Evolutionary conservation across 2,113 vertebrate genomes (phyloP).

Genomic region (Galemys pyrenaicus): DNA sequence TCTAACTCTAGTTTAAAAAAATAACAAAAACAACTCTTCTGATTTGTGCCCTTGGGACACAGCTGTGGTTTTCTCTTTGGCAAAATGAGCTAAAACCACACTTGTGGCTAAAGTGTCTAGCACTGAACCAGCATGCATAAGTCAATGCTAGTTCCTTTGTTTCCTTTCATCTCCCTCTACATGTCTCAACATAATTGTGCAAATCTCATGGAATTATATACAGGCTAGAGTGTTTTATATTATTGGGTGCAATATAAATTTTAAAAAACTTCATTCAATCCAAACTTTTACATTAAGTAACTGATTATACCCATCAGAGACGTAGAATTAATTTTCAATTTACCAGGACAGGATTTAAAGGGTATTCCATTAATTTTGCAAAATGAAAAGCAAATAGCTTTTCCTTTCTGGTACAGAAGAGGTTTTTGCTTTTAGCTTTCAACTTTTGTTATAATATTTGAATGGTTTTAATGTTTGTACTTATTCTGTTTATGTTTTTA

Average conservation of each 20-base stretch:
- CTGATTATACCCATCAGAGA: background rate
- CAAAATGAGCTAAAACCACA: background rate
- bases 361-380: conserved; percentile 55
- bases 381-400: conserved; percentile 53
- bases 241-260: background rate
- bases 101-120: fast-evolving
- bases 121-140: fast-evolving
- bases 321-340: conserved; percentile 60
- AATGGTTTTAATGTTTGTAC: background rate
- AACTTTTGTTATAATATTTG: conserved; percentile 12
- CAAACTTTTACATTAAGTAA: conserved; percentile 62
- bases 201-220: background rate
- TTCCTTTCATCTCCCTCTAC: background rate
- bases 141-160: fast-evolving
- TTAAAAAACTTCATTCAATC: background rate
- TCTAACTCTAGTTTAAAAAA: background rate
- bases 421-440: conserved; percentile 20
- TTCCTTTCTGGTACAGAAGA: conserved; percentile 19
- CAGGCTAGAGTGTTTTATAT: background rate
- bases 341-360: conserved; percentile 12
- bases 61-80: background rate
- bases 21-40: background rate
- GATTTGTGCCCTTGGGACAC: background rate
- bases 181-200: background rate
- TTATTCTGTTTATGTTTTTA: conserved; percentile 15